Percentiles rank a stretch among this genome's conserved stretches.
Conservation (phyloP, 2,888 invertebrate species). For the Cantharis rustica region DNA sequence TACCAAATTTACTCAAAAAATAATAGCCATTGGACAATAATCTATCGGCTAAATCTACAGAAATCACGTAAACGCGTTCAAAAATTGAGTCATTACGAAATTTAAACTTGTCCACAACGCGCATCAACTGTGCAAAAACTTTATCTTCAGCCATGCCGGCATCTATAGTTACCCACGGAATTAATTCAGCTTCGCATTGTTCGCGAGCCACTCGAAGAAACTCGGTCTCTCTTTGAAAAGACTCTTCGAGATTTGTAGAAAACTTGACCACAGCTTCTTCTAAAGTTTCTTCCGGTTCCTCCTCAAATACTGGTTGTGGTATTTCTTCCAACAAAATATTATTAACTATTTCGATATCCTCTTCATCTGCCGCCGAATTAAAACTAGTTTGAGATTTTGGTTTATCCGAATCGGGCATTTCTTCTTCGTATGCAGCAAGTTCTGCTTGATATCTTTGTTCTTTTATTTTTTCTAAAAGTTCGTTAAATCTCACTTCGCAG, state of each 20-base stretch:
- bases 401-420: conserved; percentile 33
- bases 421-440: conserved; percentile 17
- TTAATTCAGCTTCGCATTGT: conserved; percentile 53
- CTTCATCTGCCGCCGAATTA: conserved; percentile 58
- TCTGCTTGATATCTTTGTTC: conserved; percentile 45
- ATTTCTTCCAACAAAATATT: conserved; percentile 48
- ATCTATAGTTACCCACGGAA: conserved; percentile 57
- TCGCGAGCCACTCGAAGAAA: conserved; percentile 55
- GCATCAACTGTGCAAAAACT: conserved; percentile 43
- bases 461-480: conserved; percentile 44
- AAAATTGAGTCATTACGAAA: conserved; percentile 60
- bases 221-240: conserved; percentile 57
- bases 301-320: conserved; percentile 59
- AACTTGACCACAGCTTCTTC: conserved; percentile 59
- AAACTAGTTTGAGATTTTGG: conserved; percentile 45
- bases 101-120: conserved; percentile 50
- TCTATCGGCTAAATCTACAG: conserved; percentile 61
- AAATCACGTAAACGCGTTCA: conserved; percentile 62
- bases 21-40: conserved; percentile 64
- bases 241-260: conserved; percentile 55
- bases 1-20: conserved; percentile 66
- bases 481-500: conserved; percentile 39
- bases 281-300: conserved; percentile 56
- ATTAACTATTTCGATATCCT: conserved; percentile 58
- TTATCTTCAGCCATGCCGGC: conserved; percentile 50